These are phyloP conservation scores for Phocides pigmalion DNA, from an alignment of 1,140 invertebrate genomes.

Conservation along the genomic window DNA sequence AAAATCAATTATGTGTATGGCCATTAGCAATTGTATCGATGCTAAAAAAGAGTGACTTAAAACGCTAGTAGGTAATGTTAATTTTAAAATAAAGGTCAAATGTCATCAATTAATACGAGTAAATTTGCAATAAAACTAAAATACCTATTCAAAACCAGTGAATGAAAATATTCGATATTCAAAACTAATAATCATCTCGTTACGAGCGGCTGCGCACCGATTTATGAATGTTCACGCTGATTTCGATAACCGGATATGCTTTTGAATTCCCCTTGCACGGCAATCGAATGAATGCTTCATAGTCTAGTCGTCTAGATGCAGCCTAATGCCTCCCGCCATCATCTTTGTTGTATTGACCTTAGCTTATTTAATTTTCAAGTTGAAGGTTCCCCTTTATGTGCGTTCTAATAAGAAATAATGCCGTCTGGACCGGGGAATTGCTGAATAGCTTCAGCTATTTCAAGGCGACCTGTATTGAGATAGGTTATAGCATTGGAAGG, in stretches of 20 bases:
- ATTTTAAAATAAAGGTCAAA: too few species aligned
- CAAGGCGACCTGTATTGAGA: constrained; percentile 75
- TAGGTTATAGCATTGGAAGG: constrained; percentile 74
- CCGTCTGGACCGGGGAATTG: constrained; percentile 62
- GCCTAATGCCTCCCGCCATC: constrained; percentile 50
- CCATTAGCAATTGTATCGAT: too few species aligned
- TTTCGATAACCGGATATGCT: constrained; percentile 51
- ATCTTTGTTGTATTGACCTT: constrained; percentile 67
- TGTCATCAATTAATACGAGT: too few species aligned
- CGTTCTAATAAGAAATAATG: constrained; percentile 62
- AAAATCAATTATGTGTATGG: too few species aligned
- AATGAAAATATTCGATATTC: background rate
- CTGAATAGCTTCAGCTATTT: constrained; percentile 68
- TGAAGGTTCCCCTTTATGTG: constrained; percentile 74
- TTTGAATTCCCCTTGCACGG: constrained; percentile 51
- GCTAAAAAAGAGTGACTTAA: too few species aligned
- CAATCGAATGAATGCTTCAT: constrained; percentile 42
- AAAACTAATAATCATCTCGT: constrained; percentile 12
- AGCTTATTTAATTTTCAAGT: constrained; percentile 76
- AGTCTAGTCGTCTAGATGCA: constrained; percentile 72
- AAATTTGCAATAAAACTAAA: too few species aligned
- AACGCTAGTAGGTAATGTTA: too few species aligned
- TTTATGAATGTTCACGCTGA: constrained; percentile 6
- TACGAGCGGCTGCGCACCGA: background rate
- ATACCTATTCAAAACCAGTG: too few species aligned